These are phyloP conservation scores for Heloderma charlesbogerti DNA, from an alignment of 2,113 vertebrate genomes.

Conservation along the genomic window DNA sequence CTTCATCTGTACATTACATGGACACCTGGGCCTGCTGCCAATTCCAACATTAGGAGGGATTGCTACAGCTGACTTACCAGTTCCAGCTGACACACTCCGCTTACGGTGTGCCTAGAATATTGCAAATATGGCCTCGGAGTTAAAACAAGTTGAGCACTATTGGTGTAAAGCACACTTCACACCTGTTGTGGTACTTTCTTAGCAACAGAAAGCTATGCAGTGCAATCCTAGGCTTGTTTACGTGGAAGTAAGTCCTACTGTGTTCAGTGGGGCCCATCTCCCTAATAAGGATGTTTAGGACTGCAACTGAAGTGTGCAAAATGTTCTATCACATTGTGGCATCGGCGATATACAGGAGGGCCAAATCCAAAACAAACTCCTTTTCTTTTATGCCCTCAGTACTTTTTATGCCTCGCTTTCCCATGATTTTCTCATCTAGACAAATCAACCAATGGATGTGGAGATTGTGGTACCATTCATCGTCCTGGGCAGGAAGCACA, in stretches of 20 bases:
- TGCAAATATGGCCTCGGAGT: not conserved
- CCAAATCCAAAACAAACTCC: not conserved
- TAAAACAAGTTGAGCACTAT: slow-evolving; percentile 19
- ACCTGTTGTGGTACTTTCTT: not conserved
- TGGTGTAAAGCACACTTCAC: not conserved
- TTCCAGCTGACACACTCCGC: not conserved
- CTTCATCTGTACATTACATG: not conserved
- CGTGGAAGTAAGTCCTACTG: not conserved
- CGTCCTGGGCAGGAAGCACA: not conserved
- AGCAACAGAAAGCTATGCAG: not conserved
- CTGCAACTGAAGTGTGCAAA: not conserved
- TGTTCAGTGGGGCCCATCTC: not conserved
- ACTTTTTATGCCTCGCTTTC: not conserved
- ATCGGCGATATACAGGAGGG: not conserved
- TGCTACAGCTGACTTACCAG: slow-evolving; percentile 13
- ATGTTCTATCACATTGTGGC: not conserved
- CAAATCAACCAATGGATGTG: not conserved
- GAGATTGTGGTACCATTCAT: not conserved
- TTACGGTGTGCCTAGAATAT: slow-evolving; percentile 1
- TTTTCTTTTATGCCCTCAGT: not conserved
- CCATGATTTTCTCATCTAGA: not conserved
- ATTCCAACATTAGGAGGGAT: not conserved
- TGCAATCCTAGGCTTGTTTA: not conserved
- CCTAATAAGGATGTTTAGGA: not conserved
- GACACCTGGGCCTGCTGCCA: slow-evolving; percentile 10